Percentiles rank a stretch among this genome's conserved stretches.
Evolutionary conservation across 2,797 vertebrate genomes (phyloP).

Genomic region (Chiloscyllium punctatum): DNA sequence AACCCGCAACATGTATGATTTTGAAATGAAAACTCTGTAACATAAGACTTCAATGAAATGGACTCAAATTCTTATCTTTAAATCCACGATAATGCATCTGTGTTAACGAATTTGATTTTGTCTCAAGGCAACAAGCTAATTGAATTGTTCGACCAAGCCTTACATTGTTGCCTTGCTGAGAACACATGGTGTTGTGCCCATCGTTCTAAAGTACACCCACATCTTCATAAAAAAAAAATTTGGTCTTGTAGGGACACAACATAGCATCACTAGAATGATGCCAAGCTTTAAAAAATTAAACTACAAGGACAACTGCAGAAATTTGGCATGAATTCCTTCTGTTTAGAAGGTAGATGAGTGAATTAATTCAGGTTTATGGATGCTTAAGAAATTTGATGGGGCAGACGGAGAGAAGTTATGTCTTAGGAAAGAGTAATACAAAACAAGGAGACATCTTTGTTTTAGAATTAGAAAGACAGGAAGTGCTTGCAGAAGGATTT

Average conservation of each 20-base stretch:
- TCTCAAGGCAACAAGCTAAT: no score
- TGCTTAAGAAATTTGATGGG: neutral
- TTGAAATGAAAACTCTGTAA: no score
- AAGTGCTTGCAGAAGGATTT: neutral
- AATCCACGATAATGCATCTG: no score
- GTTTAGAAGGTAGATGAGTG: neutral
- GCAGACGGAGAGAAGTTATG: neutral
- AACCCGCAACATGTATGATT: no score
- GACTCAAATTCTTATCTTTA: no score
- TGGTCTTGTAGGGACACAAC: neutral
- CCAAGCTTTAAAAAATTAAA: neutral
- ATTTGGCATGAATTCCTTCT: neutral
- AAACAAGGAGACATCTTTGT: no score
- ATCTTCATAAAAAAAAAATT: neutral
- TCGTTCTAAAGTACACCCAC: no score
- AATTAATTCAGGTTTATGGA: neutral
- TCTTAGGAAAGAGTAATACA: neutral
- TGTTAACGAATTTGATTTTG: no score
- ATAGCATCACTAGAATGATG: neutral
- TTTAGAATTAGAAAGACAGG: neutral
- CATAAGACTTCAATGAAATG: no score
- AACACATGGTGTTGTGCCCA: no score
- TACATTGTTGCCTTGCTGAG: no score
- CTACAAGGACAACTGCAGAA: neutral
- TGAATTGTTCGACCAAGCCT: no score